Conservation (phyloP, 2,797 vertebrate species). For the Ptychobarbus kaznakovi region DNA sequence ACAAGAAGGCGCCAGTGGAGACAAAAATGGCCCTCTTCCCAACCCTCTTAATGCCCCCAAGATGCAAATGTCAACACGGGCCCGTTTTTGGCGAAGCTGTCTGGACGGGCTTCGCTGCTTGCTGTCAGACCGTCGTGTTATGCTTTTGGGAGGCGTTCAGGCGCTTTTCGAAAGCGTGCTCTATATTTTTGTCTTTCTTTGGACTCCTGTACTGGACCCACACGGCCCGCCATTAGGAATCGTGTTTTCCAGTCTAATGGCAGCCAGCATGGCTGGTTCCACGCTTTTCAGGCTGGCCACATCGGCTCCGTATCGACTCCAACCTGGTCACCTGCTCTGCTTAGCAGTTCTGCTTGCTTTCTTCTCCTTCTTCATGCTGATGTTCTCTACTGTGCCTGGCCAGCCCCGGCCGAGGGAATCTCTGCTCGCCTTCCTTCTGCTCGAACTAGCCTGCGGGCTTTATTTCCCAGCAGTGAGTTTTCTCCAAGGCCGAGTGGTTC, state of each 20-base stretch:
- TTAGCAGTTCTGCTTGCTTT: slow-evolving; percentile 89
- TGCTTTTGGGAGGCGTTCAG: slow-evolving; percentile 89
- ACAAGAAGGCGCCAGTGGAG: slow-evolving; percentile 73
- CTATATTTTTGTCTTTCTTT: slow-evolving; percentile 95
- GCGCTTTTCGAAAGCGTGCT: slow-evolving; percentile 94
- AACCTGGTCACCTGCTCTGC: slow-evolving; percentile 89
- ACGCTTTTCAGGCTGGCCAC: slow-evolving; percentile 87
- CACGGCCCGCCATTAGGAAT: slow-evolving; percentile 90
- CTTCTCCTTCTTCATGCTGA: slow-evolving; percentile 93
- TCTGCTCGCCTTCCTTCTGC: slow-evolving; percentile 88
- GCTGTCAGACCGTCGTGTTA: slow-evolving; percentile 85
- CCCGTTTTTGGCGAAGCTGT: slow-evolving; percentile 80
- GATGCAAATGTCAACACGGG: slow-evolving; percentile 67
- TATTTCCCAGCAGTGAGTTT: slow-evolving; percentile 94
- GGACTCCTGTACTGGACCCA: slow-evolving; percentile 94
- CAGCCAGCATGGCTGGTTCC: slow-evolving; percentile 90
- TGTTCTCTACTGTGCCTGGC: slow-evolving; percentile 88
- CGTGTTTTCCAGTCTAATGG: slow-evolving; percentile 92
- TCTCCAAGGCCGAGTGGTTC: slow-evolving; percentile 87
- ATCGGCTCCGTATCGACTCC: slow-evolving; percentile 86
- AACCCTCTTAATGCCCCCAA: slow-evolving; percentile 60
- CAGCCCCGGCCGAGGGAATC: slow-evolving; percentile 88
- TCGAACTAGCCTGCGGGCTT: slow-evolving; percentile 89
- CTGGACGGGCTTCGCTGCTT: slow-evolving; percentile 87
- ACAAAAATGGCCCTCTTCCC: slow-evolving; percentile 73